phyloP scores from a whole-genome alignment of 2,888 invertebrate genomes.

The Chymomyza caudatula region DNA sequence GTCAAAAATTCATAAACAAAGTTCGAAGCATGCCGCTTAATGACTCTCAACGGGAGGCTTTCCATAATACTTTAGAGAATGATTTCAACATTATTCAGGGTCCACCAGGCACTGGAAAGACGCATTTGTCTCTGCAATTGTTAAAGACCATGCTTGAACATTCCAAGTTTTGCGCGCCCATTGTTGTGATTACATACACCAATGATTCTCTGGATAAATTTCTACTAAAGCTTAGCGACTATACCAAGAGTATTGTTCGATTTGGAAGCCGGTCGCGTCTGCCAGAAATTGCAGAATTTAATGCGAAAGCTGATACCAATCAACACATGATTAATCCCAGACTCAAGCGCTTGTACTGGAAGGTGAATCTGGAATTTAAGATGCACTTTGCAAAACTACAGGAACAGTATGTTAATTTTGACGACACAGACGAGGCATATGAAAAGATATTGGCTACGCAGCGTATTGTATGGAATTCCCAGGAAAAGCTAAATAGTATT shows the following conservation, averaged over 20 bases:
- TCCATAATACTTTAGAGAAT: slow-evolving; percentile 83
- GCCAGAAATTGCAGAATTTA: slow-evolving; percentile 80
- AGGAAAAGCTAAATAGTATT: slow-evolving; percentile 79
- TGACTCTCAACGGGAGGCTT: slow-evolving; percentile 83
- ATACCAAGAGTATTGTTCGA: slow-evolving; percentile 82
- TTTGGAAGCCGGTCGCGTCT: slow-evolving; percentile 85
- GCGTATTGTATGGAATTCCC: slow-evolving; percentile 49
- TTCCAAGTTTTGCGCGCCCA: slow-evolving; percentile 78
- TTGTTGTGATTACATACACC: slow-evolving; percentile 88
- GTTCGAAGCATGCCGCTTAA: slow-evolving; percentile 79
- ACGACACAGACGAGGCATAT: slow-evolving; percentile 63
- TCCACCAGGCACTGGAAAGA: slow-evolving; percentile 92
- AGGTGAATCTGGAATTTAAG: slow-evolving; percentile 61
- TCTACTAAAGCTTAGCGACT: slow-evolving; percentile 83
- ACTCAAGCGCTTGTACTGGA: slow-evolving; percentile 61
- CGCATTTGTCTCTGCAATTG: slow-evolving; percentile 87
- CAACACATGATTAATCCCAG: slow-evolving; percentile 48
- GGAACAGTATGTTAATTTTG: slow-evolving; percentile 58
- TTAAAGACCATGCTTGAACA: slow-evolving; percentile 83
- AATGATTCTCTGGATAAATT: slow-evolving; percentile 93
- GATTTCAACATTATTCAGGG: slow-evolving; percentile 90
- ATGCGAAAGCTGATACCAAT: slow-evolving; percentile 58
- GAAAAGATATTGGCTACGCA: slow-evolving; percentile 60
- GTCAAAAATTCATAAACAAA: slow-evolving; percentile 45
- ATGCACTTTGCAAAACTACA: slow-evolving; percentile 59